Base-by-base conservation (phyloP, 2,888 invertebrate genomes). In the Temnothorax unifasciatus region DNA sequence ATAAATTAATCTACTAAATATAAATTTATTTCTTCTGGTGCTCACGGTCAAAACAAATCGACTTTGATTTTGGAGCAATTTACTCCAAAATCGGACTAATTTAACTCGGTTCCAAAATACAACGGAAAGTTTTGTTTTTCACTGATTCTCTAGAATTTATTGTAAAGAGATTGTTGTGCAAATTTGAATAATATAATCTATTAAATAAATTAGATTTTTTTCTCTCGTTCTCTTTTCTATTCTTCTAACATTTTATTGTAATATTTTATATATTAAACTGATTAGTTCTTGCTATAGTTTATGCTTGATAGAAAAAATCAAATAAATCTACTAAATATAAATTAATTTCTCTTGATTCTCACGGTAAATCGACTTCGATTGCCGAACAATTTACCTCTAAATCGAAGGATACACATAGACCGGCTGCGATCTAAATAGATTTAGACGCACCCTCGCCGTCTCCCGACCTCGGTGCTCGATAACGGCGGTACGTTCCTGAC, bases 401-500 rank as follows among this genome's bases (percentile, higher is more conserved):
- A 29, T 15, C 8, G 5, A 11, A 13, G 38, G n/a, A 21, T 21
- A 18, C 9, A 18, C 29, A 4, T 6, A 8, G 15, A 75, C 1
- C 15, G 18, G 34, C 41, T 64, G 41, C 41, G 13, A 34, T n/a
- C n/a, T n/a, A n/a, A 8, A 18, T 63, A 41, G 41, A 52, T 15
- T 21, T 41, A 9, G 9, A 6, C 11, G 9, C 38, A 4, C 1
- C 13, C 6, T 21, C 18, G 64, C 3, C 25, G 8, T 6, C 29
- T 52, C 21, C 3, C 41, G 41, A 1, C 6, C 13, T 21, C 59
- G 57, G 77, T 44, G 44, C 21, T n/a, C 44, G 29, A 54, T 54
- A 54, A 9, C 5, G 44, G 13, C 34, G 47, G 18, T 54, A 77
- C 82, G 66, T 77, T 79, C 57, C 77, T 66, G 77, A 54, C 8